Evolutionary conservation across 2,888 invertebrate genomes (phyloP), one percentile per base, ranked within the genome.

Genomic region (Neuroscelio doddi): DNA sequence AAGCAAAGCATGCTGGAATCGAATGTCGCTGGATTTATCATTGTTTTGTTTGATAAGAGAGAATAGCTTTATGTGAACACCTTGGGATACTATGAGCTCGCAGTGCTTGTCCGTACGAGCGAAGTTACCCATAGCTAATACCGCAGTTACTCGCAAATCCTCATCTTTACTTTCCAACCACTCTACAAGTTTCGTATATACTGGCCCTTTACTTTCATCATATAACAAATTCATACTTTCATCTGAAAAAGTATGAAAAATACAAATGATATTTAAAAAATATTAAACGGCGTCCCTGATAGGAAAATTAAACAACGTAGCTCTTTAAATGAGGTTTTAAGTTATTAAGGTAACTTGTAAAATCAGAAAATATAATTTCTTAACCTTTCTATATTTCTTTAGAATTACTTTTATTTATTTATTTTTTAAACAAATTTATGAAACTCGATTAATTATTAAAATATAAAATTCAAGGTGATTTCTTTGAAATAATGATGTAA

Each of bases 91-190:
- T 91, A 96, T 93, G 64, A 91, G 89, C 44, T 90, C 89, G 80
- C 96, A 96, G 81, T 95, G 93, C 32, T 89, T 89, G 79, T 96
- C 96, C 70, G 92, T 92, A 36, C 96, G 87, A 0, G 96, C 96
- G 85, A 96, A 96, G 86, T 96, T 96, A 1, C 95, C 96, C 70
- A 96, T 88, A 0, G 95, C 94, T 66, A 96, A 86, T 1, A 95
- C 91, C 0, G 93, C 95, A 0, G 95, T 92, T n/a, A 92, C 90
- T 76, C 93, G 87, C 15, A 96, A 86, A 81, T 93, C 92, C 64
- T 90, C 89, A 80, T 93, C 91, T 15, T 87, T 85, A 0, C 91
- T 89, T 58, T 91, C 89, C 68, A 96, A 86, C 96, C 96, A 96
- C 26, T 88, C 87, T 46, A 93, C 88, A 86, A 93, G 90, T 81